A percentile compares a stretch with the other conserved stretches of the same genome.
Evolutionary conservation across 1,140 invertebrate species (phyloP).

Genomic region (Tetragonula clypearis): DNA sequence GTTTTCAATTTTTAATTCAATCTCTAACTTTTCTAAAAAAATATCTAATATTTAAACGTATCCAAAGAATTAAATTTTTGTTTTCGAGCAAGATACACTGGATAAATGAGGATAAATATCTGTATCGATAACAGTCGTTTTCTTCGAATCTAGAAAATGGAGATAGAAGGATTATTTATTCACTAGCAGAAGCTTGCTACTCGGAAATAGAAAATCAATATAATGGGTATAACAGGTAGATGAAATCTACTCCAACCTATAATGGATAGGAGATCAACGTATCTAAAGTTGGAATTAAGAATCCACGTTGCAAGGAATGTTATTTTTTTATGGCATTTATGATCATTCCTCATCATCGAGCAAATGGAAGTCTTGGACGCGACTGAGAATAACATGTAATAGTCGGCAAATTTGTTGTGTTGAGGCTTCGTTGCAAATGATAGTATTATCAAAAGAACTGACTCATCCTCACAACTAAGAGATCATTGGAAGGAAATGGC

Average conservation of each 20-base stretch:
- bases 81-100: too few species aligned
- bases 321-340: neutral
- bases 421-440: neutral
- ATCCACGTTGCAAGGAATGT: neutral
- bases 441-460: neutral
- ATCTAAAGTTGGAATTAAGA: neutral
- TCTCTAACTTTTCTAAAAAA: too few species aligned
- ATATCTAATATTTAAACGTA: too few species aligned
- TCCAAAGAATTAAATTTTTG: too few species aligned
- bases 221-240: too few species aligned
- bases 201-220: neutral
- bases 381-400: neutral
- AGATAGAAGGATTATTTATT: neutral
- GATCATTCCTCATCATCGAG: neutral
- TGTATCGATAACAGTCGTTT: neutral
- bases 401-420: neutral
- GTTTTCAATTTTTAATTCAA: too few species aligned
- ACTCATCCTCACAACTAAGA: neutral
- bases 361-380: neutral
- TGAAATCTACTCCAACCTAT: neutral
- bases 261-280: neutral
- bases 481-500: neutral
- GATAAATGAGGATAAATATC: too few species aligned
- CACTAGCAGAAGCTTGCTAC: neutral
- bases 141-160: neutral